Evolutionary conservation across 2,797 vertebrate species (phyloP).

Genomic region (Syndactyla subalaris): DNA sequence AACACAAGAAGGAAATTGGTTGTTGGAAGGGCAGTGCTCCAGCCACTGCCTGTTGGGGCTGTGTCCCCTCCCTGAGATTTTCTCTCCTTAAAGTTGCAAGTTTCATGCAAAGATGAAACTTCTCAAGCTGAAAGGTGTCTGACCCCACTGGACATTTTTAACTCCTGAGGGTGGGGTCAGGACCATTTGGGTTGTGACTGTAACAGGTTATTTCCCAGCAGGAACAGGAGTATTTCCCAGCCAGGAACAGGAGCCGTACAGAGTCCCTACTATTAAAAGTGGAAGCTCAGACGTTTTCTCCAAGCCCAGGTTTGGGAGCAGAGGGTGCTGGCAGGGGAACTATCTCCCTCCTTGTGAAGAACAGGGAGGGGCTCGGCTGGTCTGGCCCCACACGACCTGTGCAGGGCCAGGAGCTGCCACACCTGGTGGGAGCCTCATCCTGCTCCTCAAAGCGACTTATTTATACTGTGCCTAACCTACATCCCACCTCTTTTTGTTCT

Average conservation of each 20-base stretch:
- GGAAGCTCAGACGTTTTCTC: background rate
- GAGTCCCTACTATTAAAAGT: background rate
- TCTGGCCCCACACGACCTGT: background rate
- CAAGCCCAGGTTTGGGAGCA: background rate
- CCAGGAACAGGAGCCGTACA: background rate
- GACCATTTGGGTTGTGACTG: background rate
- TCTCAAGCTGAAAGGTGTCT: background rate
- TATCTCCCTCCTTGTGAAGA: background rate
- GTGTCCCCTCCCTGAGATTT: background rate
- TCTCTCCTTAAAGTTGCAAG: background rate
- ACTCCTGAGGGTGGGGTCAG: background rate
- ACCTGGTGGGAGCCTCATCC: background rate
- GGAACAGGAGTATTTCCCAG: background rate
- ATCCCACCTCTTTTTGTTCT: background rate
- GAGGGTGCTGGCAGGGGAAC: background rate
- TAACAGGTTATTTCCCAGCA: background rate
- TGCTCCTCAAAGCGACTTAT: background rate
- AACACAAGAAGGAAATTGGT: background rate
- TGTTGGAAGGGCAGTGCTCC: background rate
- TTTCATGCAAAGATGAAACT: background rate
- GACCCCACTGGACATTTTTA: background rate
- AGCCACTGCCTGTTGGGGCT: background rate
- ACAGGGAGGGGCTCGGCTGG: background rate
- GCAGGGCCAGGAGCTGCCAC: background rate
- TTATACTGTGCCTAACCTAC: conserved; percentile 33